These are phyloP conservation scores for Trichonephila inaurata DNA, from an alignment of 1,140 invertebrate genomes.

Conservation along the genomic window DNA sequence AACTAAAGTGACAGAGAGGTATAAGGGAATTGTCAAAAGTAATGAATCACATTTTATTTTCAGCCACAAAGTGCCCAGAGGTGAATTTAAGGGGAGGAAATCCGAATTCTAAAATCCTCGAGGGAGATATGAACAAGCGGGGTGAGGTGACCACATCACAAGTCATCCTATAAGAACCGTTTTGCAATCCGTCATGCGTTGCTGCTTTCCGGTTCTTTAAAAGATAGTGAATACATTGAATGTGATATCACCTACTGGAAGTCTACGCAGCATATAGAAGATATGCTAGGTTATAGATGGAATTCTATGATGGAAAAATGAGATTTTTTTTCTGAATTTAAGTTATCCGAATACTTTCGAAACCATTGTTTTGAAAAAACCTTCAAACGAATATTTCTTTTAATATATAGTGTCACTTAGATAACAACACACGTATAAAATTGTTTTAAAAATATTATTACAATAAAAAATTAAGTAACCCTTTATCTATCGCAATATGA, in stretches of 20 bases:
- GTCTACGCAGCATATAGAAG: background rate
- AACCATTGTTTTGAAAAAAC: no score
- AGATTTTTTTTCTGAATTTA: no score
- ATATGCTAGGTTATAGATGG: background rate
- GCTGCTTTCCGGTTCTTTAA: background rate
- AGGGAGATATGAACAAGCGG: background rate
- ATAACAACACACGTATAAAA: no score
- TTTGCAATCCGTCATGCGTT: background rate
- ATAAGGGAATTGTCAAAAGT: constrained; percentile 3
- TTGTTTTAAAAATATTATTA: no score
- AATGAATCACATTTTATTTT: constrained; percentile 33
- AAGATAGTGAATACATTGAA: background rate
- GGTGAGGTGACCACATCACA: background rate
- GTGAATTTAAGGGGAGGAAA: background rate
- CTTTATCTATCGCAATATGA: no score
- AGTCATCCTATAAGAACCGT: background rate
- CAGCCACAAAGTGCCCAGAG: background rate
- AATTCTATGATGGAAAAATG: no score
- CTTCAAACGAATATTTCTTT: no score
- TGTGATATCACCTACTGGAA: background rate
- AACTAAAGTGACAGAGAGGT: background rate
- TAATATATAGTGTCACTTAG: no score
- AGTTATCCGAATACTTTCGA: no score
- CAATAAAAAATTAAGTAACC: no score
- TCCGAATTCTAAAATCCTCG: background rate